phyloP scores from a whole-genome alignment of 2,113 vertebrate species.

The Thamnophis sirtalis region DNA sequence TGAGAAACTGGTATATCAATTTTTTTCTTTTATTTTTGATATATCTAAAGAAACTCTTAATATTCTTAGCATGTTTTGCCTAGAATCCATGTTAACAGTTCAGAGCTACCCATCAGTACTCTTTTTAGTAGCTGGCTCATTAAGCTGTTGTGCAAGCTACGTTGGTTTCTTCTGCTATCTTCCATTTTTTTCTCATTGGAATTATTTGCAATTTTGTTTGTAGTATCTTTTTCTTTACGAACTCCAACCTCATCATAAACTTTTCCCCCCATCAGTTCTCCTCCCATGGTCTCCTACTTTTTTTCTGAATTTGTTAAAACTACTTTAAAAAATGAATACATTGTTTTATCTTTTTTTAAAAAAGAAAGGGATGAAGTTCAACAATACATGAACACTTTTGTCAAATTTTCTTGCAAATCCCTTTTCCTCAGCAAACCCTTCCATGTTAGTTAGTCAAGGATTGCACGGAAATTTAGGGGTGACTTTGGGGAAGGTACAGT shows the following conservation, averaged over 20 bases:
- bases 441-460: background rate
- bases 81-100: background rate
- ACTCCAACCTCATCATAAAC: background rate
- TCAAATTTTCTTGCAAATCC: background rate
- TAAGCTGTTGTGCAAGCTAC: background rate
- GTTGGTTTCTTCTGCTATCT: background rate
- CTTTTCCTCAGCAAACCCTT: background rate
- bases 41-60: background rate
- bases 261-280: background rate
- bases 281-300: background rate
- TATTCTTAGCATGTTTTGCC: background rate
- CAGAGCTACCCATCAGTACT: background rate
- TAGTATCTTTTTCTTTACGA: background rate
- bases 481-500: background rate
- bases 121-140: background rate
- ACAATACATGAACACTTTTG: background rate
- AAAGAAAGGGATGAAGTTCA: background rate
- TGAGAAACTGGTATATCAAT: background rate
- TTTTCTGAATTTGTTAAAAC: background rate
- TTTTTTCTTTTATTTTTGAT: background rate
- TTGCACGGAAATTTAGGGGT: background rate
- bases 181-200: background rate
- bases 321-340: background rate
- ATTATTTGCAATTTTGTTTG: background rate
- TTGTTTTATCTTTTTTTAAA: background rate